Evolutionary conservation across 2,797 vertebrate genomes (phyloP), one percentile per base, ranked within the genome.

Genomic region (Liparis tanakae): DNA sequence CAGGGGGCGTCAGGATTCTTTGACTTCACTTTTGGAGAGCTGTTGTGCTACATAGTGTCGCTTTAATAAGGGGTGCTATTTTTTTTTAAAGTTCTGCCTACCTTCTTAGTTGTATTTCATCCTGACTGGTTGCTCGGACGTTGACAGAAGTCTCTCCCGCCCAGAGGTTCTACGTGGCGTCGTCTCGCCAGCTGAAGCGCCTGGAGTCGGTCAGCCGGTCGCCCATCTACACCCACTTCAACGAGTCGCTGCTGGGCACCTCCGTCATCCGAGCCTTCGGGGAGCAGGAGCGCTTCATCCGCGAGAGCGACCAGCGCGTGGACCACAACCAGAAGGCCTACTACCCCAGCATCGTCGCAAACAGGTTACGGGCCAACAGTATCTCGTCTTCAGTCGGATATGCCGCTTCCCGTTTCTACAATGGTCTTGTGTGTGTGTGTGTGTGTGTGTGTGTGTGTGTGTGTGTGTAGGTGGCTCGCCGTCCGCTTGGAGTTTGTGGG

Each of bases 291-390:
- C 96, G 96, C 14, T 99, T 99, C 79, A 96, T 98, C 80, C 61
- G 1, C 12, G 95, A 97, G 90, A 99, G 96, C 0, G 96, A 99
- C 85, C 48, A 79, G 53, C 94, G 96, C 44, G 96, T 99, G 77
- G 98, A 99, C 65, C 94, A 96, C 86, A 99, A 98, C 83, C 97
- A 99, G 93, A 97, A 95, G 84, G 97, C 97, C 44, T 99, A 98
- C 76, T 99, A 94, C 75, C 96, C 97, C 25, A 93, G 97, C 92
- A 98, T 99, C 5, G 95, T 98, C 20, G 96, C 98, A 37, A 99
- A 98, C 95, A 95, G 98, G 98, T 99, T 64, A 41, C 51, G 13
- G 20, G 5, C 6, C 5, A 1, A 41, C 7, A 3, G 10, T 6
- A 5, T 37, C 13, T 18, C 12, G 9, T 30, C 22, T 33, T 39